Evolutionary conservation across 2,113 vertebrate species (phyloP), one percentile per base, ranked within the genome.

Genomic region (Oncorhynchus mykiss): DNA sequence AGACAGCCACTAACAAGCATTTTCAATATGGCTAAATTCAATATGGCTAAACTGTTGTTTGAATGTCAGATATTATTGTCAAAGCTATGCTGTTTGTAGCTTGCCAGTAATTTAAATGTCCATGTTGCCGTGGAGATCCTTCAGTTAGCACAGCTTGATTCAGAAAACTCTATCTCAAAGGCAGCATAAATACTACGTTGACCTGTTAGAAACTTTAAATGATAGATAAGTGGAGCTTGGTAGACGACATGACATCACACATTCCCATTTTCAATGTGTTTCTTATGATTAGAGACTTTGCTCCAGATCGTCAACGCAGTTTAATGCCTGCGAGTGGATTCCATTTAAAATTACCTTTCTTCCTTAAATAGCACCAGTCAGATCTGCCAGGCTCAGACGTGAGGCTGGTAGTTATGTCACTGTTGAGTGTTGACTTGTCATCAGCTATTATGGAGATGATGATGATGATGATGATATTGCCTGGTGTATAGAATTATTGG

Each of bases 281-380:
- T 86, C 87, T 64, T 49, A 82, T 78, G 80, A 80, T 79, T 70
- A 79, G 71, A 20, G 67, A 22, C 34, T 66, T 65, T 80, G 89
- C 78, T 89, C 82, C 69, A 87, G 76, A 86, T 89, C 81, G 79
- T 70, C 82, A 80, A 66, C 81, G 82, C 73, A 74, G 31, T 82
- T 86, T 78, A 75, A 71, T 65, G 69, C 49, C 75, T 27, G 49
- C 71, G 69, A 77, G 39, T 75, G 1, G 74, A 85, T 85, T 76
- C 73, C 81, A 84, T 88, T 84, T 77, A 85, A 74, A 76, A 24
- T 59, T 67, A 72, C 78, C 48, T 79, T 72, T 22, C 18, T 70
- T 70, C 67, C 34, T 77, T 29, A 77, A 77, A 77, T 71, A 71
- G 60, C 70, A 75, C 72, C 18, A 27, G 6, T 81, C 49, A 72